Evolutionary conservation across 2,113 vertebrate genomes (phyloP).

Genomic region (Redunca redunca): DNA sequence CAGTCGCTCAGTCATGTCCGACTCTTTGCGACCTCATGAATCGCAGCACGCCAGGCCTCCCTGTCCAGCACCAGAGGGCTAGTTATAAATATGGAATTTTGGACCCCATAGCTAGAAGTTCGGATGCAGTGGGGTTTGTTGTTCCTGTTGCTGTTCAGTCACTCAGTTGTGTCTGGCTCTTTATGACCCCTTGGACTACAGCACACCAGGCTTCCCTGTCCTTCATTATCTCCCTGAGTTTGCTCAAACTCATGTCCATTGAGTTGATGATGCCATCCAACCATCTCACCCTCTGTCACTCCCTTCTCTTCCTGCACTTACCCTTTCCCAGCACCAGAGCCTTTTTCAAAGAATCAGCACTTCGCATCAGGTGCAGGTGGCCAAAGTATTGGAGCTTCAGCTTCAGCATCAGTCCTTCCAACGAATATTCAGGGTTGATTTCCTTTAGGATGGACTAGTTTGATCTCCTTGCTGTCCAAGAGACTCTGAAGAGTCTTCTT

Average conservation of each 20-base stretch:
- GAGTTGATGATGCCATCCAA: not conserved
- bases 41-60: too few species aligned
- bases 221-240: not conserved
- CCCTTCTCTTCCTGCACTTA: not conserved
- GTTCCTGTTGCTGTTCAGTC: not conserved
- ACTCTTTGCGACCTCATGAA: too few species aligned
- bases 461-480: not conserved
- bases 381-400: not conserved
- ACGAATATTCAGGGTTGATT: not conserved
- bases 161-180: not conserved
- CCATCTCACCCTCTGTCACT: not conserved
- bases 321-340: not conserved
- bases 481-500: not conserved
- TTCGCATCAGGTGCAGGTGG: accelerated
- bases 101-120: not conserved
- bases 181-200: not conserved
- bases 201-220: not conserved
- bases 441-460: not conserved
- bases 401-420: not conserved
- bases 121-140: not conserved
- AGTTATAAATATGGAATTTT: not conserved
- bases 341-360: not conserved
- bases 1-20: too few species aligned
- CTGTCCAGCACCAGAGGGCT: too few species aligned
- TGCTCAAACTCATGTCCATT: not conserved